Percentiles rank a stretch among this genome's conserved stretches.
Evolutionary conservation across 2,797 vertebrate species (phyloP).

Genomic region (Sebastolobus altivelis): DNA sequence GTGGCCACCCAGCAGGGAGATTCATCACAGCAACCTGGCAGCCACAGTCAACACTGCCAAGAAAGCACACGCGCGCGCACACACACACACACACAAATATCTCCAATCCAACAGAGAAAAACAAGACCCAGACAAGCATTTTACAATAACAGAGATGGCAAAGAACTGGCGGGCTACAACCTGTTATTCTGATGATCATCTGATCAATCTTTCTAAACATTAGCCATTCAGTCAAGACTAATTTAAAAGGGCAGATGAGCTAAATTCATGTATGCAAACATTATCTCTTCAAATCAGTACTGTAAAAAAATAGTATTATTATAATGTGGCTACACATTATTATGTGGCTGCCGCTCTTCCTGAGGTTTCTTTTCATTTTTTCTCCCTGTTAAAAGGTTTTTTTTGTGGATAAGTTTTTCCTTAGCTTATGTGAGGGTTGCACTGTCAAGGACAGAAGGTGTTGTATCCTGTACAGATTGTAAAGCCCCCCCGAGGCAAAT

Average conservation of each 20-base stretch:
- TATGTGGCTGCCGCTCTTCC: too few species aligned
- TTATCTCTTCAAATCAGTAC: background rate
- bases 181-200: constrained; percentile 15
- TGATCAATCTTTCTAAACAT: background rate
- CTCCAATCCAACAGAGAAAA: constrained; percentile 25
- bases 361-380: too few species aligned
- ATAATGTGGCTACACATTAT: background rate
- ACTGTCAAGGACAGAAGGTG: too few species aligned
- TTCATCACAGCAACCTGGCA: constrained; percentile 71
- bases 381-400: too few species aligned
- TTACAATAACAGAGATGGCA: constrained; percentile 3
- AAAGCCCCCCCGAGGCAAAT: too few species aligned
- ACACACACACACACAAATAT: constrained; percentile 11
- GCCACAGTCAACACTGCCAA: constrained; percentile 40
- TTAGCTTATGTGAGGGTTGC: too few species aligned
- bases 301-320: background rate
- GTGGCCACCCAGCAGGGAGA: constrained; percentile 68
- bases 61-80: constrained; percentile 4
- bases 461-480: too few species aligned
- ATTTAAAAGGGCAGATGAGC: background rate
- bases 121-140: constrained; percentile 25
- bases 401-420: too few species aligned
- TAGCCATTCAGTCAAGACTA: background rate
- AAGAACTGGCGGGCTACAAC: background rate
- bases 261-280: background rate